Percentiles rank a stretch among this genome's conserved stretches.
phyloP scores from a whole-genome alignment of 2,888 invertebrate species.

The Synergus umbraculus region DNA sequence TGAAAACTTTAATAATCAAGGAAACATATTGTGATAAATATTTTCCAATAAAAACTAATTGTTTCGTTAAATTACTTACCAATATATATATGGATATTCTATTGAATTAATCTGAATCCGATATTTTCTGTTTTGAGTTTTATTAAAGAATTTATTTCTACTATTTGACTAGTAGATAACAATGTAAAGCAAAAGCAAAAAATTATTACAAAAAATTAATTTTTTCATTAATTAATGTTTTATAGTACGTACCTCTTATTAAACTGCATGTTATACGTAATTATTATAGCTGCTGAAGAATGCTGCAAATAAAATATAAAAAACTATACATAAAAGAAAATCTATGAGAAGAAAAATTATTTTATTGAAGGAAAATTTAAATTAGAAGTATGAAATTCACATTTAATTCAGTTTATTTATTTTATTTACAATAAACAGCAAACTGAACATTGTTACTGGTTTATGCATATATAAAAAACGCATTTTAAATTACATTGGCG shows the following conservation, averaged over 20 bases:
- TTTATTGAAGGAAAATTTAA: too few species aligned
- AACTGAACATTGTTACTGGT: not conserved
- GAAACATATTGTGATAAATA: not conserved
- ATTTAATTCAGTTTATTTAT: not conserved
- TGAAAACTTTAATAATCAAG: not conserved
- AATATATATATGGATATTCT: too few species aligned
- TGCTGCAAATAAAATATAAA: too few species aligned
- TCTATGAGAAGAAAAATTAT: not conserved
- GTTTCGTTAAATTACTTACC: too few species aligned
- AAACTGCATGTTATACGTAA: not conserved
- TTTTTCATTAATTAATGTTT: not conserved
- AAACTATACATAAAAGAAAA: too few species aligned
- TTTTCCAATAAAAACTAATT: too few species aligned
- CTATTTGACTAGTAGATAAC: not conserved
- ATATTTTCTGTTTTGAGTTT: too few species aligned
- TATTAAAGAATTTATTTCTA: too few species aligned
- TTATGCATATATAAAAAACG: constrained; percentile 4
- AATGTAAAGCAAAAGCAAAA: too few species aligned
- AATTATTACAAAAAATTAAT: too few species aligned
- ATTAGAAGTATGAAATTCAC: not conserved
- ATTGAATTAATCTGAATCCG: too few species aligned
- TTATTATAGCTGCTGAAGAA: not conserved
- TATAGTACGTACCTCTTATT: not conserved
- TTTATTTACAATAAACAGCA: not conserved
- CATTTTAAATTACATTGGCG: too few species aligned